A percentile compares a stretch with the other conserved stretches of the same genome.
Conservation (phyloP, 37 sponge, comb jelly and placozoan species). For the Aplysina aerophoba region DNA sequence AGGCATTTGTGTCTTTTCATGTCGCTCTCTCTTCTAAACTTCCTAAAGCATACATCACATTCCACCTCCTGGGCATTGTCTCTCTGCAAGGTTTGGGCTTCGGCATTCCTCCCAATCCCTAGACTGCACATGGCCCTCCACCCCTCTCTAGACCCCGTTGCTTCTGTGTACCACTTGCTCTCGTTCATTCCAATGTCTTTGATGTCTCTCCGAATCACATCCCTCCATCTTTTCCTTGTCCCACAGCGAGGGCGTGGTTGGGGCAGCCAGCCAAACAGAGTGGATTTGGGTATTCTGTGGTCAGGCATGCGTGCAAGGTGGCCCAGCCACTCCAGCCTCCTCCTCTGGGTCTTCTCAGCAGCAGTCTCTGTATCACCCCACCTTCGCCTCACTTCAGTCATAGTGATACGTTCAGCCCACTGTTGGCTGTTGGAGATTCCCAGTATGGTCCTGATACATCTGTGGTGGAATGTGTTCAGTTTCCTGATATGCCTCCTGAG, state of each 20-base stretch:
- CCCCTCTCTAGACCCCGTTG: no score
- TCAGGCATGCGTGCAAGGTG: conserved; percentile 32
- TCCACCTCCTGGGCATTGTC: background rate
- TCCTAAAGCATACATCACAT: background rate
- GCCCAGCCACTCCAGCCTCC: conserved; percentile 37
- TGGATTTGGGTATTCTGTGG: conserved; percentile 28
- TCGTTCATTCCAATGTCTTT: no score
- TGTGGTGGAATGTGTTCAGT: conserved; percentile 53
- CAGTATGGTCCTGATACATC: conserved; percentile 43
- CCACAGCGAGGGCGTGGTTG: no score
- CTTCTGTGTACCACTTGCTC: no score
- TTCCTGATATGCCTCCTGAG: conserved; percentile 27
- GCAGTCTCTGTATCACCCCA: conserved; percentile 39
- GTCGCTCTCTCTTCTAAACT: no score
- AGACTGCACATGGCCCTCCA: no score
- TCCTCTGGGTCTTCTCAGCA: background rate
- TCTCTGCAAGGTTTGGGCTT: background rate
- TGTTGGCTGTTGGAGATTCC: conserved; percentile 38
- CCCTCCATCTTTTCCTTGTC: no score
- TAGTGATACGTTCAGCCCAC: conserved; percentile 33
- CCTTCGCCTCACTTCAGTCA: conserved; percentile 38
- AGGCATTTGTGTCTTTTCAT: conserved; percentile 3
- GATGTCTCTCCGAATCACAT: no score
- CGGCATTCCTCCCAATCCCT: no score
- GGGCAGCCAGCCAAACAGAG: no score